Evolutionary conservation across 2,113 vertebrate species (phyloP).

Genomic region (Rhipidura dahli): DNA sequence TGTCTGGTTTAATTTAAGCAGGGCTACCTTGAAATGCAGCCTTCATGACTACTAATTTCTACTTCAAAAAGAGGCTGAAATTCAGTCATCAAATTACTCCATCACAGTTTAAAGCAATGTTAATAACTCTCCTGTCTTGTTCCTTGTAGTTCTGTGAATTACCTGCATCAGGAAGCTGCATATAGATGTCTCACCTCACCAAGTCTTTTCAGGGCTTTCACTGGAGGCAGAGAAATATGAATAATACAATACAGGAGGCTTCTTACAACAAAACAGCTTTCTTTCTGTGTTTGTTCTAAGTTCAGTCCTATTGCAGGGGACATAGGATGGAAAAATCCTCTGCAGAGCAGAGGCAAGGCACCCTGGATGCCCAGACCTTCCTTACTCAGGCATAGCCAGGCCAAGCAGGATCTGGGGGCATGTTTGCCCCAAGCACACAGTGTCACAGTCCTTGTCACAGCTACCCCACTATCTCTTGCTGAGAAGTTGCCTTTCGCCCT

Average conservation of each 20-base stretch:
- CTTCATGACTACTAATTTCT: background rate
- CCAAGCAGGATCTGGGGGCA: background rate
- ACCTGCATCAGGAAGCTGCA: background rate
- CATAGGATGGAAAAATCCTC: accelerated
- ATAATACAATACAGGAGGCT: background rate
- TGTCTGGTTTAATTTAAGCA: constrained; percentile 24
- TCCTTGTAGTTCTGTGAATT: background rate
- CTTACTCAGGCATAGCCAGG: background rate
- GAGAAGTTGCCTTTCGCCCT: background rate
- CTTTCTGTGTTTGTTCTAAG: background rate
- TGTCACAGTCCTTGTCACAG: background rate
- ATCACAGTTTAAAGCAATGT: background rate
- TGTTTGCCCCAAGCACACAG: accelerated
- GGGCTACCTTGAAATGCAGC: background rate
- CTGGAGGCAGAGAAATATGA: background rate
- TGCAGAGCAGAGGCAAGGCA: background rate
- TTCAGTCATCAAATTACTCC: background rate
- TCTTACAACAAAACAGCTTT: background rate
- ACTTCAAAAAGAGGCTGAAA: constrained; percentile 27
- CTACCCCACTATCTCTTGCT: background rate
- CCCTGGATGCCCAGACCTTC: background rate
- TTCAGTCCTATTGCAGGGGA: background rate
- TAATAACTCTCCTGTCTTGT: background rate
- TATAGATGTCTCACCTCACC: background rate
- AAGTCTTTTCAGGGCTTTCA: background rate